phyloP scores from a whole-genome alignment of 1,140 invertebrate genomes.

The Lordiphosa collinella region DNA sequence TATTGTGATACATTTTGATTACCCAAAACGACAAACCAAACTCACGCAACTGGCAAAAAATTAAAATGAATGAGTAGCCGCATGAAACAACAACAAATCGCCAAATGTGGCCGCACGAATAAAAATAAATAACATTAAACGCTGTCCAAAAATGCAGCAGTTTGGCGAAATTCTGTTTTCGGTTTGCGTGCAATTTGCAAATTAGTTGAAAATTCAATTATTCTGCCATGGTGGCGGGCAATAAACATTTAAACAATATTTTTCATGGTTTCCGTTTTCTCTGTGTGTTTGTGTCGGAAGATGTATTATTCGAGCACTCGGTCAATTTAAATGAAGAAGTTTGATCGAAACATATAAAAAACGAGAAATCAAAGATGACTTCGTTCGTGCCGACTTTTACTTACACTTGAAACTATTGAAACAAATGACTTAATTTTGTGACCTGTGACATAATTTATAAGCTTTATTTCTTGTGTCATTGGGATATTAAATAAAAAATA shows the following conservation, averaged over 20 bases:
- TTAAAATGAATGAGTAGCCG: slow-evolving; percentile 23
- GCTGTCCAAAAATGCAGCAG: slow-evolving; percentile 31
- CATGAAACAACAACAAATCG: slow-evolving; percentile 7
- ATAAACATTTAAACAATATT: slow-evolving; percentile 16
- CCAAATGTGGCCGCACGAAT: slow-evolving; percentile 15
- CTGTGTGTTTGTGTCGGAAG: background rate
- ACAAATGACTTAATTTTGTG: no score
- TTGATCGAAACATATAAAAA: no score
- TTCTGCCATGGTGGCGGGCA: slow-evolving; percentile 21
- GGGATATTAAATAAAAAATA: no score
- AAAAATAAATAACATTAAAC: slow-evolving; percentile 40
- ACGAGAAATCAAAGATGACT: no score
- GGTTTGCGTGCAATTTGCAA: slow-evolving; percentile 48
- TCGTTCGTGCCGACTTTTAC: no score
- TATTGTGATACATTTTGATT: slow-evolving; percentile 50
- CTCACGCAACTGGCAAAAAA: slow-evolving; percentile 17
- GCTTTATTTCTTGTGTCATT: no score
- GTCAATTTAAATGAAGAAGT: no score
- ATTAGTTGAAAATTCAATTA: slow-evolving; percentile 63
- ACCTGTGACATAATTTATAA: no score
- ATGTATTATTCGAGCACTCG: no score
- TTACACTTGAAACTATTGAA: no score
- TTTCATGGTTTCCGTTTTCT: background rate
- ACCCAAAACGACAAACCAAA: slow-evolving; percentile 34
- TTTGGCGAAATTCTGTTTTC: slow-evolving; percentile 30